phyloP scores from a whole-genome alignment of 2,113 vertebrate species.

The Peromyscus polionotus region DNA sequence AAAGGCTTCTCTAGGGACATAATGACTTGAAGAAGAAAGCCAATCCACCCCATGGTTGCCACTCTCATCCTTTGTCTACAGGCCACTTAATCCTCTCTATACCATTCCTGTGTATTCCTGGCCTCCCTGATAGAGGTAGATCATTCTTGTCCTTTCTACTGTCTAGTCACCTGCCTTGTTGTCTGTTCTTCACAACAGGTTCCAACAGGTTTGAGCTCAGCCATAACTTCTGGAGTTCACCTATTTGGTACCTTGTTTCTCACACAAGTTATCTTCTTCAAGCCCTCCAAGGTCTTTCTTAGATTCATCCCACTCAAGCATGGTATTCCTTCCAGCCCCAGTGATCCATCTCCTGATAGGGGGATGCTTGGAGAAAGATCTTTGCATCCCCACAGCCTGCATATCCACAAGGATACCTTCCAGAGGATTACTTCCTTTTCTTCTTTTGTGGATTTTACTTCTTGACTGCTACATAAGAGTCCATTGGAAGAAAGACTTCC shows the following conservation, averaged over 20 bases:
- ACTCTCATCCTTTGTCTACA: background rate
- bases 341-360: background rate
- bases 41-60: no score
- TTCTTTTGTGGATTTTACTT: background rate
- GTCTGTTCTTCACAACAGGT: background rate
- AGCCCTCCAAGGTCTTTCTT: background rate
- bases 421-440: background rate
- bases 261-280: background rate
- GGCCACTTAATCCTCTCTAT: no score
- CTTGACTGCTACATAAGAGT: background rate
- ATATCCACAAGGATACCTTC: background rate
- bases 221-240: background rate
- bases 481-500: background rate
- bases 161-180: background rate
- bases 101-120: background rate
- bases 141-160: background rate
- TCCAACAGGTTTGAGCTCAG: background rate
- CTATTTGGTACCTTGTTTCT: background rate
- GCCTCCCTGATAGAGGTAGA: background rate
- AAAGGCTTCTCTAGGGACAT: no score
- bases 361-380: background rate
- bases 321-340: background rate
- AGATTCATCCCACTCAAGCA: background rate
- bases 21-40: background rate
- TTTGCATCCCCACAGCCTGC: background rate